These are phyloP conservation scores for Tragelaphus strepsiceros DNA, from an alignment of 2,113 vertebrate species.

Conservation along the genomic window DNA sequence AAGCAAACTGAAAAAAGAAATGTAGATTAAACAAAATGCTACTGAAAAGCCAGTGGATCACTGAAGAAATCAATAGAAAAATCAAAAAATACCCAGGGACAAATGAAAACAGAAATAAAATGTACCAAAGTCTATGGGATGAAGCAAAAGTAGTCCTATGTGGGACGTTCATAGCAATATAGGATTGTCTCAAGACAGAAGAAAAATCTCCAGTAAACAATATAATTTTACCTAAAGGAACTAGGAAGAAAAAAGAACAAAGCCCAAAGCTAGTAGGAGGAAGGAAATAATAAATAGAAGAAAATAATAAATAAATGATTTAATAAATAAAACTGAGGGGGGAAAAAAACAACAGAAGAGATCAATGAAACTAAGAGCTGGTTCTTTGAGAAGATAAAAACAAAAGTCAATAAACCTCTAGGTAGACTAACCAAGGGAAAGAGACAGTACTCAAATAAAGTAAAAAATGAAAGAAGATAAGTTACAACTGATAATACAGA, in stretches of 20 bases:
- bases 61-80: not conserved
- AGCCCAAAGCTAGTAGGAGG: not conserved
- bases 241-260: not conserved
- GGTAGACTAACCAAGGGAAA: not conserved
- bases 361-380: not conserved
- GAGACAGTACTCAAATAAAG: not conserved
- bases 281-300: not conserved
- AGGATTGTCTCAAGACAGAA: not conserved
- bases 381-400: not conserved
- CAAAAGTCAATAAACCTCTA: not conserved
- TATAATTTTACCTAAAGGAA: not conserved
- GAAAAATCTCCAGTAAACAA: not conserved
- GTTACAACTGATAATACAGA: not conserved
- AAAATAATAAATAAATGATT: not conserved
- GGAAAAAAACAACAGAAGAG: not conserved
- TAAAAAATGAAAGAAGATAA: not conserved
- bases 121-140: not conserved
- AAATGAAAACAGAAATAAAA: not conserved
- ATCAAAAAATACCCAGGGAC: not conserved
- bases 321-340: not conserved
- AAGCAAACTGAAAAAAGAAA: not conserved
- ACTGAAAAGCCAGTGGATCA: not conserved
- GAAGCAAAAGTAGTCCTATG: not conserved
- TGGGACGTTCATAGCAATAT: not conserved
- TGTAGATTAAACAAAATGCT: not conserved